Conservation (phyloP, 2,113 vertebrate genomes). For the Lamprologus sp. region DNA sequence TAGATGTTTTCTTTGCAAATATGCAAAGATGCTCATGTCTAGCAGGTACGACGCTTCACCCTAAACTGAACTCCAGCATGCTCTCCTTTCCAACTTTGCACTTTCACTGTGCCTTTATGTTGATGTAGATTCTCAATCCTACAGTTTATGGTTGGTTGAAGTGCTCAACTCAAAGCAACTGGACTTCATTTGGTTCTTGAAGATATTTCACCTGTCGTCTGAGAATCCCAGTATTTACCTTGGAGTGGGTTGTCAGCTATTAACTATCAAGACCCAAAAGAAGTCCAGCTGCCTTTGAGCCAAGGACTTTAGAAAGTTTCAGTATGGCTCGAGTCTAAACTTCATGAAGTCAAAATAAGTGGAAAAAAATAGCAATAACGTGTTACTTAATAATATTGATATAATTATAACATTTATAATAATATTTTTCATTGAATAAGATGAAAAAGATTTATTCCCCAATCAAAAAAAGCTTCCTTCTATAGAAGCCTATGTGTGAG, state of each 20-base stretch:
- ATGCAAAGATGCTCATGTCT: not conserved
- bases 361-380: not conserved
- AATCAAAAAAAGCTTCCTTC: not conserved
- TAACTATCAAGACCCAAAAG: not conserved
- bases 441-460: not conserved
- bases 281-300: not conserved
- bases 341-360: not conserved
- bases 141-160: not conserved
- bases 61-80: not conserved
- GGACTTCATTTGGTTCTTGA: not conserved
- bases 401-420: not conserved
- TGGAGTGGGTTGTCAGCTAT: not conserved
- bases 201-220: not conserved
- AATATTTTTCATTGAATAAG: not conserved
- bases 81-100: not conserved
- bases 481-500: not conserved
- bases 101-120: not conserved
- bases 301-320: not conserved
- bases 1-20: not conserved
- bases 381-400: not conserved
- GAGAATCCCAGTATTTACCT: not conserved
- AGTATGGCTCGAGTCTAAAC: accelerated
- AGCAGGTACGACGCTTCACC: not conserved
- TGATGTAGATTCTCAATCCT: not conserved
- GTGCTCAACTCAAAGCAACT: not conserved